These are phyloP conservation scores for Hippocampus mohnikei DNA, from an alignment of 2,113 vertebrate species.

Conservation along the genomic window DNA sequence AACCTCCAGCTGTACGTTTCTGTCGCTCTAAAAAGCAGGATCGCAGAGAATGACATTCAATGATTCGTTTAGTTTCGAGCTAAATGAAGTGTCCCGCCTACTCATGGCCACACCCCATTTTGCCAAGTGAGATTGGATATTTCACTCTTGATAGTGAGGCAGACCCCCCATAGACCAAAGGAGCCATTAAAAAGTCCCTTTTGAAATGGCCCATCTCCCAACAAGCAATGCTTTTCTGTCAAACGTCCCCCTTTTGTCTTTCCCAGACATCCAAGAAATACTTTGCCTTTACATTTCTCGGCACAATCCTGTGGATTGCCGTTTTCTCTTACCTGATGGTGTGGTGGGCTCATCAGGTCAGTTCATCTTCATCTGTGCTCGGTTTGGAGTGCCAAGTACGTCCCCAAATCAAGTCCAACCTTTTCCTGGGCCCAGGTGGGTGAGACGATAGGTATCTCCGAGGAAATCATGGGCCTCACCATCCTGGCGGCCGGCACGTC, in stretches of 20 bases:
- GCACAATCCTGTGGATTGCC: slow-evolving; percentile 72
- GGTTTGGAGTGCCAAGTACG: not conserved
- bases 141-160: no score
- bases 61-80: no score
- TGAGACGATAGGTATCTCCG: slow-evolving; percentile 71
- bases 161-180: no score
- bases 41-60: no score
- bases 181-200: no score
- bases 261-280: slow-evolving; percentile 63
- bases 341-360: slow-evolving; percentile 76
- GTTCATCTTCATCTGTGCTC: slow-evolving; percentile 5
- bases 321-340: slow-evolving; percentile 76
- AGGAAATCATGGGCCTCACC: slow-evolving; percentile 76
- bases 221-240: not conserved
- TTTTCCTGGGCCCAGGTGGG: slow-evolving; percentile 54
- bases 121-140: no score
- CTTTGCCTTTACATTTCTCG: slow-evolving; percentile 66
- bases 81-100: no score
- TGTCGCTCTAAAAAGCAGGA: no score
- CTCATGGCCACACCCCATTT: no score
- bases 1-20: no score
- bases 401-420: not conserved
- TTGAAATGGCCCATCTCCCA: not conserved
- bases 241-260: not conserved
- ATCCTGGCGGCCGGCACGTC: slow-evolving; percentile 75